Base-by-base conservation (phyloP, 1,140 invertebrate genomes). In the Dreissena polymorpha region DNA sequence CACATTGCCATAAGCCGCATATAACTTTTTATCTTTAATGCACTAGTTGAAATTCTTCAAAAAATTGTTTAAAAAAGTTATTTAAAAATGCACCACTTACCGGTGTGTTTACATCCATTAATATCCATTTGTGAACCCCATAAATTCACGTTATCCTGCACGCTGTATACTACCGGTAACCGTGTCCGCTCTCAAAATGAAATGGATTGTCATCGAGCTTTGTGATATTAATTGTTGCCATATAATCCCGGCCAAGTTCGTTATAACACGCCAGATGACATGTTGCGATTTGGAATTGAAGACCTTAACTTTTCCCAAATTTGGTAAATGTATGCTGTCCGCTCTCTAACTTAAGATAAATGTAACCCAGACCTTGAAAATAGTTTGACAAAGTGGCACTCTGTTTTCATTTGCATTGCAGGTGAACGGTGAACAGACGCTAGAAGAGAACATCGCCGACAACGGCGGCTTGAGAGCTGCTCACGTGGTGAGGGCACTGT, bases 401-500 rank as follows among this genome's bases (percentile, higher is more conserved):
- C 53, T 57, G 8, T 0, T 18, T 74, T 75, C 21, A 21, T 80
- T 0, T 71, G 23, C 71, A 7, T 86, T 74, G 29, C 60, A 89
- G 88, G 80, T 89, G 53, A 83, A 89, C 74, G 88, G 88, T 0
- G 84, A 86, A 25, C 84, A 86, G 73, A 91, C 91, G 13, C 55
- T 91, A 23, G 93, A 93, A 55, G 97, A 98, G 92, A 98, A 98
- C 90, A 98, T 98, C 77, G 97, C 97, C 0, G 97, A 99, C 89
- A 99, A 98, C 93, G 97, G 97, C 8, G 97, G 97, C 0, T 92
- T 99, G 0, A 97, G 98, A 90, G 97, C 97, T 0, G 97, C 97
- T 0, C 98, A 96, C 92, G 95, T 97, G 74, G 92, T 93, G 88
- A 89, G 91, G 90, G 51, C 12, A 64, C 21, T 29, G 29, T 49